These are phyloP conservation scores for Troides helena DNA, from an alignment of 2,888 invertebrate species.

Conservation along the genomic window DNA sequence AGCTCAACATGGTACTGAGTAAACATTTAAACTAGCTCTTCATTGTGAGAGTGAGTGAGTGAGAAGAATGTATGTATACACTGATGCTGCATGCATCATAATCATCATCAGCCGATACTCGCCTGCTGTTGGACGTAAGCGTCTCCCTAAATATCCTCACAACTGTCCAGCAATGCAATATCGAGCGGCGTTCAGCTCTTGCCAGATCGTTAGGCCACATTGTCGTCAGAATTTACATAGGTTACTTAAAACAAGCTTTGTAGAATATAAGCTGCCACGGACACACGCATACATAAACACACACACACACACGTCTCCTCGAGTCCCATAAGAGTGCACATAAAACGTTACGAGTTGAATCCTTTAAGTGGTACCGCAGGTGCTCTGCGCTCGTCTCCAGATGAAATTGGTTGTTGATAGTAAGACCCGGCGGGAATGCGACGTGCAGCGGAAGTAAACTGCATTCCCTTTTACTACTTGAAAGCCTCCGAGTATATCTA, in stretches of 20 bases:
- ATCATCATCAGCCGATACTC: not conserved
- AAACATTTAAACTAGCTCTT: too few relatives aligned
- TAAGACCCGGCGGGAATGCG: not conserved
- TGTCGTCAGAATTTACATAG: not conserved
- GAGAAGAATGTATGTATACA: too few relatives aligned
- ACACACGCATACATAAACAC: too few relatives aligned
- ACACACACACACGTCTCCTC: too few relatives aligned
- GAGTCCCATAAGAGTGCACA: not conserved
- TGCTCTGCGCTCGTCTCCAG: constrained; percentile 5
- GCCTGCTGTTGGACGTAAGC: not conserved
- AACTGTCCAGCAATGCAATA: not conserved
- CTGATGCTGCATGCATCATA: too few relatives aligned
- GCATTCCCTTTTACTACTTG: not conserved
- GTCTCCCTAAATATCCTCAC: not conserved
- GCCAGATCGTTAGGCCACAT: not conserved
- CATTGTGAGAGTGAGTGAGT: too few relatives aligned
- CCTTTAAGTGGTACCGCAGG: constrained; percentile 20
- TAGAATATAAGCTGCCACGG: too few relatives aligned
- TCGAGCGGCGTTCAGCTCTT: not conserved
- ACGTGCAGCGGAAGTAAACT: not conserved
- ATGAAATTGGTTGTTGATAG: constrained; percentile 15
- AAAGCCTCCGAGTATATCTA: not conserved
- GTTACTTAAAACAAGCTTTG: not conserved
- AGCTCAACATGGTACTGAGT: too few relatives aligned
- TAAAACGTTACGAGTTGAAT: constrained; percentile 17